Percentiles rank a stretch among this genome's conserved stretches.
Evolutionary conservation across 92 coral and sea anemone genomes (phyloP).

Genomic region (Parazoanthus darwini): DNA sequence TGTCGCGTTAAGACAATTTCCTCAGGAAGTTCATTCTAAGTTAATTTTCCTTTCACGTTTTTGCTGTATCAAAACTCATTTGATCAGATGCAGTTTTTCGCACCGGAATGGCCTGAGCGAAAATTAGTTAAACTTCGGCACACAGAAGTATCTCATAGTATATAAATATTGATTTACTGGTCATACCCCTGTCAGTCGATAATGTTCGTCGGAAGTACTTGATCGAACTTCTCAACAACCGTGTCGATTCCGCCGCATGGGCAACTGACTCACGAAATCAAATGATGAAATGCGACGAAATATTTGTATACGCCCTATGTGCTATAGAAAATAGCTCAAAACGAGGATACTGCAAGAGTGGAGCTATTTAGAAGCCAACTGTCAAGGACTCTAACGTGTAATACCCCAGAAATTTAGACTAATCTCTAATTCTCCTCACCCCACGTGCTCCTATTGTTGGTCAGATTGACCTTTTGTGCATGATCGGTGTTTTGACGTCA

Average conservation of each 20-base stretch:
- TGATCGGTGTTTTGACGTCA: slow-evolving; percentile 43
- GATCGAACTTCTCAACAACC: slow-evolving; percentile 42
- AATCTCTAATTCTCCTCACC: slow-evolving; percentile 38
- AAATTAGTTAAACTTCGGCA: slow-evolving; percentile 9
- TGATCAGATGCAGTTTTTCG: neutral
- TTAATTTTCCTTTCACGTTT: neutral
- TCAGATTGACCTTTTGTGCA: slow-evolving; percentile 28
- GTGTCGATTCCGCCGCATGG: slow-evolving; percentile 13
- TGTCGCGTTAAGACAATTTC: neutral
- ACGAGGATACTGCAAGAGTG: neutral
- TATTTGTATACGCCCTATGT: neutral
- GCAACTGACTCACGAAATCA: slow-evolving; percentile 26
- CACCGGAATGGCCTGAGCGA: neutral
- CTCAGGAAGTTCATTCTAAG: slow-evolving; percentile 30
- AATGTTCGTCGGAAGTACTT: slow-evolving; percentile 67
- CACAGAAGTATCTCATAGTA: slow-evolving; percentile 23
- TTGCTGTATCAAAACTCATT: neutral
- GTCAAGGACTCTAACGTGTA: slow-evolving; percentile 8
- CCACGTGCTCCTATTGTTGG: slow-evolving; percentile 42
- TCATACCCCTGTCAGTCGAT: slow-evolving; percentile 56
- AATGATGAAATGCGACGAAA: neutral
- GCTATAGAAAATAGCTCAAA: neutral
- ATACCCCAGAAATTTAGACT: slow-evolving; percentile 14
- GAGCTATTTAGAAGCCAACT: slow-evolving; percentile 22
- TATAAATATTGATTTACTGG: slow-evolving; percentile 65